phyloP scores from a whole-genome alignment of 2,797 vertebrate genomes.

The Acestrorhynchus altus region DNA sequence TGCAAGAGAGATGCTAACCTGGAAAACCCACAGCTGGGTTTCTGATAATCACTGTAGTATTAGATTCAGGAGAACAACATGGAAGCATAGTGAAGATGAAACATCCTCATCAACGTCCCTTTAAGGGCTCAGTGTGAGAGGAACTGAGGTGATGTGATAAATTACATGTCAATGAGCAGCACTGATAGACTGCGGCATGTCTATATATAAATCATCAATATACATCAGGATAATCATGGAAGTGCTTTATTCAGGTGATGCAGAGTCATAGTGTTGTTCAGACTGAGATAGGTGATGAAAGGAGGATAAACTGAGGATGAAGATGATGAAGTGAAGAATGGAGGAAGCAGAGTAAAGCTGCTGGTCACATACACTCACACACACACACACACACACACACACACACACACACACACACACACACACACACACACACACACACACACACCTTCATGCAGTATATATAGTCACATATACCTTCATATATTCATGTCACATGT shows the following conservation, averaged over 20 bases:
- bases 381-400: constrained; percentile 1
- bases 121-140: background rate
- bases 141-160: background rate
- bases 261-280: background rate
- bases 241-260: background rate
- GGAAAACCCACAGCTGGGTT: background rate
- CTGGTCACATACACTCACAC: constrained; percentile 22
- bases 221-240: background rate
- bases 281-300: background rate
- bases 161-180: background rate
- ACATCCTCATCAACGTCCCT: background rate
- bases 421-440: constrained; percentile 1
- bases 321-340: constrained; percentile 11
- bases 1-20: background rate
- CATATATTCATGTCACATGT: no score
- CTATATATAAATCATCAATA: no score
- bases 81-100: background rate
- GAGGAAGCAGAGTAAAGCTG: constrained; percentile 17
- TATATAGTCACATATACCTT: background rate
- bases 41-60: background rate
- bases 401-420: constrained; percentile 8
- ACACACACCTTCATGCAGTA: background rate
- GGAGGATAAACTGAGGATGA: constrained; percentile 16
- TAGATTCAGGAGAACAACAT: background rate
- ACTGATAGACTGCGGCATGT: background rate